Evolutionary conservation across 2,797 vertebrate species (phyloP), one percentile per base, ranked within the genome.

Genomic region (Typhlichthys subterraneus): DNA sequence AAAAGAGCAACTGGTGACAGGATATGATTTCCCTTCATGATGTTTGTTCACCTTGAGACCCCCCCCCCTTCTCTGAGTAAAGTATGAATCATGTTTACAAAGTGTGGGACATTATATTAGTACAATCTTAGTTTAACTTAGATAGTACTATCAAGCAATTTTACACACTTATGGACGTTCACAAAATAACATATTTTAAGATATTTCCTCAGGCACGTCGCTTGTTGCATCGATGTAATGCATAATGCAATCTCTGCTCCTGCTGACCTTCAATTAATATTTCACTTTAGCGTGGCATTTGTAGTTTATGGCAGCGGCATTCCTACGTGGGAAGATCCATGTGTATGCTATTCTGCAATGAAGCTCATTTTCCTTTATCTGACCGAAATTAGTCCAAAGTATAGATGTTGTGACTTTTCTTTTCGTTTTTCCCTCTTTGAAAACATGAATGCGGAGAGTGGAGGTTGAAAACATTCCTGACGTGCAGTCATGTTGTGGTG

Each of bases 241-340:
- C 52, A 77, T 76, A 23, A 72, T 79, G 76, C 59, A 69, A 29
- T 60, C 75, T 62, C 76, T 73, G 67, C 74, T 82, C 80, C 81
- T 73, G 76, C 82, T 85, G 82, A 85, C 79, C 79, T 80, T 66
- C 63, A 75, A 81, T 74, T 73, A 62, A 76, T 80, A 80, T 69
- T 82, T 86, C 68, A 83, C 69, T 67, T 51, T 33, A 51, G 46
- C 66, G 61, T 69, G 74, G 79, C 55, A 23, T 46, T 57, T 76
- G 80, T 70, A 64, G 70, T 61, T 77, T 76, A 79, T 87, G 81
- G 77, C 83, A 84, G 73, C 55, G 69, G 7, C 6, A 48, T 55
- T 47, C 70, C 81, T 68, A 63, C 61, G 46, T 74, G 73, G 70
- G 60, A 75, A 61, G 55, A 61, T 47, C 45, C 82, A 85, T 82